Conservation (phyloP, 1,140 invertebrate species). For the Megalopta genalis region DNA sequence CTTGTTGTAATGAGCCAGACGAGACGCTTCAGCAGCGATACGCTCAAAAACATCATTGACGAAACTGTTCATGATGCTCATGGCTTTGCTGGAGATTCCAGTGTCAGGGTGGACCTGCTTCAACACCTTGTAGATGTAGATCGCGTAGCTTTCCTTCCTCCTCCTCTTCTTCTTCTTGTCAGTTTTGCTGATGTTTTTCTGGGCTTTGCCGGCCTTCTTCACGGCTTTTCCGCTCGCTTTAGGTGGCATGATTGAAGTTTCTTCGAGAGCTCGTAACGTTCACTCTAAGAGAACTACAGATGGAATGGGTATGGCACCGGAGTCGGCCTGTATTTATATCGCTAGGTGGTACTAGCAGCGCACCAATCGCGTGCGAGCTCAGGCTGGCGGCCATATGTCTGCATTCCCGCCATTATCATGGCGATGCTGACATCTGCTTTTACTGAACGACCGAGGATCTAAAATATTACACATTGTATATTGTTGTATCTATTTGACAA, state of each 20-base stretch:
- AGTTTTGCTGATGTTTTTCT: conserved; percentile 81
- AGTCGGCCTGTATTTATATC: not conserved
- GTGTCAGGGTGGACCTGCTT: conserved; percentile 85
- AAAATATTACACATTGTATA: not conserved
- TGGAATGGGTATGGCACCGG: not conserved
- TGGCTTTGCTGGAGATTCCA: conserved; percentile 81
- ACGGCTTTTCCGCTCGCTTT: conserved; percentile 79
- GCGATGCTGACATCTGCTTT: not conserved
- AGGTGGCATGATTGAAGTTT: conserved; percentile 73
- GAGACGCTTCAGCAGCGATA: conserved; percentile 82
- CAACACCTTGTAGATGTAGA: conserved; percentile 87
- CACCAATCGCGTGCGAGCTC: conserved; percentile 14
- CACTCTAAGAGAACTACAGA: not conserved
- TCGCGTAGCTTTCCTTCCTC: conserved; percentile 85
- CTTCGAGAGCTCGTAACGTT: not conserved
- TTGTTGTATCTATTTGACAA: not conserved
- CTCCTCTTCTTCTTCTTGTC: conserved; percentile 82
- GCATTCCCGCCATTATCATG: not conserved
- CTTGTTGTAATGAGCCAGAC: conserved; percentile 82
- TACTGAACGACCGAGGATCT: not conserved
- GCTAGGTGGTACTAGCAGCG: not conserved
- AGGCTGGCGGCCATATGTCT: not conserved
- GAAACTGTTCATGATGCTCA: conserved; percentile 86
- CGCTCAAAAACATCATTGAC: conserved; percentile 82
- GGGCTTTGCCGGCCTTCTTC: conserved; percentile 81